Percentiles rank a stretch among this genome's conserved stretches.
Evolutionary conservation across 2,113 vertebrate genomes (phyloP).

Genomic region (Cervus canadensis): DNA sequence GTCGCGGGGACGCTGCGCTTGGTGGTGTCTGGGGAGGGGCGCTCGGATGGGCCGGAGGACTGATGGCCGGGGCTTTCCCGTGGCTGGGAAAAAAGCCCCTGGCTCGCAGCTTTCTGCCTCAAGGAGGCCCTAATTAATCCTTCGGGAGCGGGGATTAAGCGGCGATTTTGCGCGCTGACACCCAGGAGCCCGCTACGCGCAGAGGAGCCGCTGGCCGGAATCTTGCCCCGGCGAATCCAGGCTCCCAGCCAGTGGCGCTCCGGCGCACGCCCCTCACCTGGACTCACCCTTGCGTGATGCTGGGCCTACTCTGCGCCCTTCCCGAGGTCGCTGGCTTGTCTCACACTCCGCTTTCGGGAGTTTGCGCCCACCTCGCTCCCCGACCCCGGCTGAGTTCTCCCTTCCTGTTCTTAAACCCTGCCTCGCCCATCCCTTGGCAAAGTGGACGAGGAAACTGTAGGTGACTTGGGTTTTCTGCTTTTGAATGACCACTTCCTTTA

Average conservation of each 20-base stretch:
- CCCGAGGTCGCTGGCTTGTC: not conserved
- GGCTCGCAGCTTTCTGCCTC: not conserved
- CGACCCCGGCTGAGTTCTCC: not conserved
- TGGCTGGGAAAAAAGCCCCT: slow-evolving; percentile 48
- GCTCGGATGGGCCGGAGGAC: not conserved
- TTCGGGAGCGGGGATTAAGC: slow-evolving; percentile 14
- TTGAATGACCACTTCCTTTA: not conserved
- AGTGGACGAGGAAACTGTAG: not conserved
- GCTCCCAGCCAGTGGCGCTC: not conserved
- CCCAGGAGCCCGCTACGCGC: not conserved
- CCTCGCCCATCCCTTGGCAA: not conserved
- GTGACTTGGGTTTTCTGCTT: slow-evolving; percentile 30
- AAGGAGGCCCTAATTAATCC: slow-evolving; percentile 28
- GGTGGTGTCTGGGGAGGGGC: not conserved
- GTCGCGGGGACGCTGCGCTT: not conserved
- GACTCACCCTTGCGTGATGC: not conserved
- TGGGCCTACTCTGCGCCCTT: not conserved
- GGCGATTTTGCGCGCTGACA: slow-evolving; percentile 47
- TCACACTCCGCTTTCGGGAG: not conserved
- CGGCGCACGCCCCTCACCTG: slow-evolving; percentile 30
- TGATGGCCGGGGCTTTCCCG: not conserved
- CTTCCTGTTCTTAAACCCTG: not conserved
- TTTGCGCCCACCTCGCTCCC: not conserved
- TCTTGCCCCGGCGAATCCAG: not conserved
- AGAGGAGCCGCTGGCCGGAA: not conserved